A percentile compares a stretch with the other conserved stretches of the same genome.
Evolutionary conservation across 2,888 invertebrate species (phyloP).

Genomic region (Dicyrtoma fusca): DNA sequence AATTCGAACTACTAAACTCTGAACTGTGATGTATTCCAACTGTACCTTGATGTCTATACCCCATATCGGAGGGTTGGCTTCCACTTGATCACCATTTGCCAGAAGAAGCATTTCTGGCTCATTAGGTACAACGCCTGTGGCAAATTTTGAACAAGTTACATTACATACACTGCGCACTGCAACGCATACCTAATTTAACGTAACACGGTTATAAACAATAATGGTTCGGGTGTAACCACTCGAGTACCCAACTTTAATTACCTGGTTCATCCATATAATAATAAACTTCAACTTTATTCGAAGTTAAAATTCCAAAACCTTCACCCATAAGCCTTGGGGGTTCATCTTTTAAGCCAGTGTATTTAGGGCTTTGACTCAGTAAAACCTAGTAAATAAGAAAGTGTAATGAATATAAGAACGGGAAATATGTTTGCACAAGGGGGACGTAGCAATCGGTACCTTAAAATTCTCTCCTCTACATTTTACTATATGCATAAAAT

Average conservation of each 20-base stretch:
- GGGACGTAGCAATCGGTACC: slow-evolving; percentile 54
- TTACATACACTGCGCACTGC: not conserved
- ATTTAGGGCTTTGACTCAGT: slow-evolving; percentile 94
- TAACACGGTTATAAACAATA: not conserved
- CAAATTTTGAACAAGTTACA: not conserved
- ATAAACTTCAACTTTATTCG: slow-evolving; percentile 90
- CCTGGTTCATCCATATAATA: slow-evolving; percentile 98
- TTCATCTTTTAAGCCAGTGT: slow-evolving; percentile 88
- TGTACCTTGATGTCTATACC: slow-evolving; percentile 84
- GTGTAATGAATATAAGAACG: no score
- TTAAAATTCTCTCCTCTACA: slow-evolving; percentile 94
- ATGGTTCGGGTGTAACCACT: not conserved
- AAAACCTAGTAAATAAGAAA: slow-evolving; percentile 67
- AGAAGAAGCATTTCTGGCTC: slow-evolving; percentile 85
- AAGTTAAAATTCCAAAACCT: slow-evolving; percentile 95
- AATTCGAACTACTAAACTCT: no score
- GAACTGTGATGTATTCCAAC: no score
- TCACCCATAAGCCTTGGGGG: slow-evolving; percentile 98
- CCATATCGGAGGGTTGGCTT: slow-evolving; percentile 92
- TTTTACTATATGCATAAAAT: slow-evolving; percentile 94
- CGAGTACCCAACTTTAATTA: slow-evolving; percentile 52
- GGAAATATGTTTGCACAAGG: no score
- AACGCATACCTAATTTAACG: not conserved
- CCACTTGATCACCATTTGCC: slow-evolving; percentile 90
- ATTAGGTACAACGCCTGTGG: slow-evolving; percentile 75